Evolutionary conservation across 1,140 invertebrate genomes (phyloP), one percentile per base, ranked within the genome.

Genomic region (Drosophila pseudoobscura): DNA sequence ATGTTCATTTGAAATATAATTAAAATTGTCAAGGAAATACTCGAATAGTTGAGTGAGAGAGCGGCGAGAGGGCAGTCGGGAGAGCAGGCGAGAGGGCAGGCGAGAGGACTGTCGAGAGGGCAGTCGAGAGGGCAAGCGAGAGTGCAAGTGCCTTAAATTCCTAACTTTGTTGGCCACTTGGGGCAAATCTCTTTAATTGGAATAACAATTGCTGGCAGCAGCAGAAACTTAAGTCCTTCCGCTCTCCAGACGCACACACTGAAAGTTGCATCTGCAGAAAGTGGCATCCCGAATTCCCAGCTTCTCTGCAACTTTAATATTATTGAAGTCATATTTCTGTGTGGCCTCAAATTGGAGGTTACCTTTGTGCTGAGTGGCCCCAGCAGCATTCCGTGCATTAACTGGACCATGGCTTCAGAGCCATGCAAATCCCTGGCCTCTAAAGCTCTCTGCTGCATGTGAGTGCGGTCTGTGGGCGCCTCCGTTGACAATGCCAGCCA

Each of bases 401-500:
- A 43, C 60, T 52, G 47, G 47, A 72, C 50, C 24, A 26, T 26
- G 24, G 24, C 45, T 39, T 43, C 22, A 29, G 58, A 26, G 43
- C 56, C 56, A 65, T 75, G 70, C 54, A 75, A 74, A 75, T 66
- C 51, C 68, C 29, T 26, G 44, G 47, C 53, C 50, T 45, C 56
- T 45, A 31, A 7, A 31, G 39, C 68, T 54, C 22, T 71, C 11
- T 49, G 65, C 24, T 43, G 59, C 29, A 24, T 63, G 41, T 5
- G 47, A 71, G 58, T 62, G 76, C 54, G 80, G 80, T 80, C 45
- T 56, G 61, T 63, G 72, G 72, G 72, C 63, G 79, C 26, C 75
- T 45, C 35, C 52, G 68, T 70, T 80, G 64, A 85, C 77, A 85
- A 85, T 85, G 74, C 22, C 61, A 49, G 69, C 61, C 82, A 85